These are phyloP conservation scores for Gastracanthus pulcherrimus DNA, from an alignment of 2,888 invertebrate species.

Conservation along the genomic window DNA sequence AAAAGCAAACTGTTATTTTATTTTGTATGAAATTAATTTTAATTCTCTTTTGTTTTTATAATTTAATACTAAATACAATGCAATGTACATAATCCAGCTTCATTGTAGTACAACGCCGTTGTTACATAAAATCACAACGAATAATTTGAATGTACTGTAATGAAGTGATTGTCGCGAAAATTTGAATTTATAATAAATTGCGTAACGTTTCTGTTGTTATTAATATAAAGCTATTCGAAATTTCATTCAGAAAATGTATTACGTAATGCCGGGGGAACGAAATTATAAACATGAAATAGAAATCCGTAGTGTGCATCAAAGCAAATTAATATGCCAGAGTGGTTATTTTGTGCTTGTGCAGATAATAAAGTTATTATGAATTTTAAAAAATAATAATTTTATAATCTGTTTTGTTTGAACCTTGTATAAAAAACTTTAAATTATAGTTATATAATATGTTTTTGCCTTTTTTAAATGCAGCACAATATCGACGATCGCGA, in stretches of 20 bases:
- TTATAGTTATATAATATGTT: no score
- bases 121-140: conserved; percentile 23
- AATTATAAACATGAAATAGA: no score
- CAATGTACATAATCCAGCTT: not conserved
- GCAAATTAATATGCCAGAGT: no score
- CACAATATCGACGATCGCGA: no score
- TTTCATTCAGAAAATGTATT: not conserved
- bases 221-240: not conserved
- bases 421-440: no score
- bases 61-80: not conserved
- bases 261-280: not conserved
- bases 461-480: no score
- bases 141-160: conserved; percentile 1
- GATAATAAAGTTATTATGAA: no score
- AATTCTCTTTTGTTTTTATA: not conserved
- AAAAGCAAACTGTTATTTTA: not conserved
- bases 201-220: not conserved
- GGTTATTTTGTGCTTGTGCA: no score
- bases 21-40: not conserved
- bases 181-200: conserved; percentile 31
- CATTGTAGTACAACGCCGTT: not conserved
- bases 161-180: conserved; percentile 22
- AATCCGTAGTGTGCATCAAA: no score
- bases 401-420: no score
- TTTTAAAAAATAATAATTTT: no score